A percentile compares a stretch with the other conserved stretches of the same genome.
These are phyloP conservation scores for Therioaphis trifolii DNA, from an alignment of 2,888 invertebrate species.

Conservation along the genomic window DNA sequence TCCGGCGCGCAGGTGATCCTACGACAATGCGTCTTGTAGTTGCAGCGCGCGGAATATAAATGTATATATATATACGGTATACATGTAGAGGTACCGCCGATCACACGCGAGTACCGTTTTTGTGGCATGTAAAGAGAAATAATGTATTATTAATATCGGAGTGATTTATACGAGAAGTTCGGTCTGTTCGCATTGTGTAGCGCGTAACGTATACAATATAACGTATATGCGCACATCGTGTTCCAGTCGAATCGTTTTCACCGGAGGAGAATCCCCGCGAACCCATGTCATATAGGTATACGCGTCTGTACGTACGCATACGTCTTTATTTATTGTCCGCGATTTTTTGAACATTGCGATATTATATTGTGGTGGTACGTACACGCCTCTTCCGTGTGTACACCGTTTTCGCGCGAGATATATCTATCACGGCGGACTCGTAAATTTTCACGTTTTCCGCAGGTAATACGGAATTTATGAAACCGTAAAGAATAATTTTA, in stretches of 20 bases:
- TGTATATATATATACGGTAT: too few species aligned
- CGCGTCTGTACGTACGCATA: background rate
- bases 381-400: too few species aligned
- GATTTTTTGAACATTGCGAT: conserved; percentile 20
- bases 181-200: conserved; percentile 24
- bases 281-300: background rate
- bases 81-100: too few species aligned
- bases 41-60: too few species aligned
- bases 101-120: conserved; percentile 21
- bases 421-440: too few species aligned
- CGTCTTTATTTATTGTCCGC: conserved; percentile 11
- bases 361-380: background rate
- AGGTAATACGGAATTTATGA: background rate
- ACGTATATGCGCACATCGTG: conserved; percentile 12
- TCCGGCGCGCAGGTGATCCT: conserved; percentile 45
- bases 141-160: conserved; percentile 21
- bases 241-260: conserved; percentile 46
- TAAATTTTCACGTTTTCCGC: conserved; percentile 27
- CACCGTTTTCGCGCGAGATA: too few species aligned
- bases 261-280: conserved; percentile 14
- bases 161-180: conserved; percentile 34
- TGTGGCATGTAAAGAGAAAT: conserved; percentile 9
- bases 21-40: conserved; percentile 17
- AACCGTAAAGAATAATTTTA: background rate
- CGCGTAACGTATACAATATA: conserved; percentile 17